Base-by-base conservation (phyloP, 2,797 vertebrate genomes). In the Sebastes oblongus region DNA sequence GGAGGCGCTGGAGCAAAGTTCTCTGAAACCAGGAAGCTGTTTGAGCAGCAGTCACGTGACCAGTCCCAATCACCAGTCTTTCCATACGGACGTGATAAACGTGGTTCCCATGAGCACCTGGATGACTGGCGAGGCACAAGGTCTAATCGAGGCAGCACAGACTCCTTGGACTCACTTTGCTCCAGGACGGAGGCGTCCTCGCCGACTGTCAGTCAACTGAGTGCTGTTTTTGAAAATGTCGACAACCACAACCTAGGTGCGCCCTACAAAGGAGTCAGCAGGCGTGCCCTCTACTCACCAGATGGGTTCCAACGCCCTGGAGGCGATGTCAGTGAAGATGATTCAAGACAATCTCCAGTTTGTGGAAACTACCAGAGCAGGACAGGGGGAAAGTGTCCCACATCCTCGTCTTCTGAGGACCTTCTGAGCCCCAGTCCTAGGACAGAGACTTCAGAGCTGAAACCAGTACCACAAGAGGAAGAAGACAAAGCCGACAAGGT, bases 131-230 rank as follows among this genome's bases (percentile, higher is more conserved):
- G 95, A 77, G 96, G 96, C 52, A 82, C 95, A 0, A 97, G 98
- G 88, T 98, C 97, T 89, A 98, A 98, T 75, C 92, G 98, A 91
- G 98, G 98, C 91, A 99, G 98, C 85, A 97, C 96, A 0, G 98
- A 99, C 93, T 99, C 98, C 13, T 89, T 99, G 95, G 98, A 99
- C 90, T 99, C 98, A 11, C 96, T 98, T 72, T 99, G 98, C 94
- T 97, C 98, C 75, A 94, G 98, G 85, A 97, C 97, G 0, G 98
- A 99, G 86, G 97, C 97, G 0, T 96, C 98, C 66, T 99, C 98
- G 27, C 98, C 98, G 5, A 99, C 98, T 0, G 98, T 99, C 86
- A 99, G 98, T 90, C 98, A 99, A 91, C 97, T 99, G 86, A 98
- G 98, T 0, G 98, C 98, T 9, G 98, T 99, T 20, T 99, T 99